Evolutionary conservation across 2,888 invertebrate species (phyloP), one percentile per base, ranked within the genome.

Genomic region (Notodonta dromedarius): DNA sequence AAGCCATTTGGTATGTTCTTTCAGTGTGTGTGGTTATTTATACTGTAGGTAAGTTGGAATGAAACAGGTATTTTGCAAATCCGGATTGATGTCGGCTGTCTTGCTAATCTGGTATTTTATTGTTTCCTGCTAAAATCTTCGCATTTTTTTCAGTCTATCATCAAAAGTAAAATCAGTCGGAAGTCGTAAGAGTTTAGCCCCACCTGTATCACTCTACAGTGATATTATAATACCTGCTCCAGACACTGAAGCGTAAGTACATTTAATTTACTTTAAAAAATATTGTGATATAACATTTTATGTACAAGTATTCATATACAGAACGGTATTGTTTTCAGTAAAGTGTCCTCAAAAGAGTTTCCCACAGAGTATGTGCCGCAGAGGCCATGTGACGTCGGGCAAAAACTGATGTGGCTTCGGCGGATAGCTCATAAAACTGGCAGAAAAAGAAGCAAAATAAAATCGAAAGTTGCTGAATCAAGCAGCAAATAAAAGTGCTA

Each of bases 371-470:
- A 56, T 39, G 54, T 66, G 3, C 57, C 60, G 0, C 59, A 58
- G 4, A 70, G 57, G 32, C 54, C 61, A 6, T 70, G 65, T 59
- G 68, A 74, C 60, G 67, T 70, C 12, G 56, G 53, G 11, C 82
- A 83, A 62, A 74, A 69, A 4, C 51, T 61, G n/a, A 80, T 76
- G 65, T 84, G 82, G 83, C 42, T 82, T 40, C 44, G 24, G 6
- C 58, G 64, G 32, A 42, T 54, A 61, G 32, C 42, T 39, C 35
- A 60, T 14, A 7, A 46, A 11, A 39, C 40, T 12, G 51, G n/a
- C 51, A 63, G 56, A 35, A 57, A 57, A 42, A 42, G 11, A 42
- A 42, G 9, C 35, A 35, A 35, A 35, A 35, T 35, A 12, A 42
- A 9, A 42, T 0, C 11, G 4, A 42, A 42, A 42, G 11, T 42